Percentiles rank a stretch among this genome's conserved stretches.
Conservation (phyloP, 2,797 vertebrate genomes). For the Enteromius trimaculatus region DNA sequence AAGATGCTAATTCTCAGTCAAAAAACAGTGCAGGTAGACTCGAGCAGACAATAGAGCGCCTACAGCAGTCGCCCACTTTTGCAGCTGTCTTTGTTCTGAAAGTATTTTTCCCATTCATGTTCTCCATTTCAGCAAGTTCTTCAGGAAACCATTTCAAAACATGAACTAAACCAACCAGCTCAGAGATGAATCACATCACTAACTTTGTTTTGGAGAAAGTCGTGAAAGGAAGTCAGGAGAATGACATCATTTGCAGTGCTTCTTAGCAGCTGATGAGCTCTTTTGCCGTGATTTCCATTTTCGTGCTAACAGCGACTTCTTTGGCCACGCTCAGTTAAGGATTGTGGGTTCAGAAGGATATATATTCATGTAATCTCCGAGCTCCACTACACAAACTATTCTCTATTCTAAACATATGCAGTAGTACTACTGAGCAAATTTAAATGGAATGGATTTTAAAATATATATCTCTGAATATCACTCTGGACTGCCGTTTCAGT, state of each 20-base stretch:
- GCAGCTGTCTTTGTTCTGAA: not conserved
- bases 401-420: not conserved
- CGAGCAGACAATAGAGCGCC: not conserved
- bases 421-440: not conserved
- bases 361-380: not conserved
- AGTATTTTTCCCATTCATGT: slow-evolving; percentile 4
- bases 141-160: not conserved
- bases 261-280: not conserved
- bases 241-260: not conserved
- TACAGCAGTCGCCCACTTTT: not conserved
- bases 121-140: slow-evolving; percentile 11
- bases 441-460: not conserved
- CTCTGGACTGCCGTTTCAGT: not conserved
- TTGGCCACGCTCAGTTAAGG: not conserved
- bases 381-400: not conserved
- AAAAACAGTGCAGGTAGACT: slow-evolving; percentile 1
- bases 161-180: not conserved
- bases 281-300: not conserved
- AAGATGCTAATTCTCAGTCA: not conserved
- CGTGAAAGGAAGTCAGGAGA: not conserved
- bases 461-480: not conserved
- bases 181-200: slow-evolving; percentile 4
- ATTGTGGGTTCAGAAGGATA: not conserved
- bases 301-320: not conserved
- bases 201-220: slow-evolving; percentile 3